Base-by-base conservation (phyloP, 2,113 vertebrate species). In the Antechinus stuartii region DNA sequence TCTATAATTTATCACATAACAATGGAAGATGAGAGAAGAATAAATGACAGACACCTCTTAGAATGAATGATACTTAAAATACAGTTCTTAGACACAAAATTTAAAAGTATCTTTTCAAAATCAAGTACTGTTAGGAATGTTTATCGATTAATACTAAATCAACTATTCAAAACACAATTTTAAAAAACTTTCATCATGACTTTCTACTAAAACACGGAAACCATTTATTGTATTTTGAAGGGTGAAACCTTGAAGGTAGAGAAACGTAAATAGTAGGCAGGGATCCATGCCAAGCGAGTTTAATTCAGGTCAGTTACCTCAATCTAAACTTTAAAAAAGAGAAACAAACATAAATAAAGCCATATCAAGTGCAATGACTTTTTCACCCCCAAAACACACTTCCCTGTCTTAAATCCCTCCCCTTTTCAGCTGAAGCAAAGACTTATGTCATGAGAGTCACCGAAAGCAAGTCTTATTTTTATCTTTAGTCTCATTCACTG, bases 1-100 rank as follows among this genome's bases (percentile, higher is more conserved):
- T 23, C n/a, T 42, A 97, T 96, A 97, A 91, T 95, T 97, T 42
- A 94, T 93, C 96, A 96, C 49, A 90, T 95, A 96, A 95, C 42
- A n/a, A 50, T 53, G 89, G 95, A 61, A 76, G 47, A 96, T 94
- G 92, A 96, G 93, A 97, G 91, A 55, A 95, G 91, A 92, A 96
- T 93, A 97, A 95, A 96, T 54, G 93, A 93, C 76, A 54, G 95
- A n/a, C 9, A 3, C 4, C 94, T 92, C 11, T 9, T 30, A 11
- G 94, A 97, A 95, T 55, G 26, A 92, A 52, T 90, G 49, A 27
- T 53, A 96, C 46, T 49, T 95, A 93, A 95, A n/a, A 90, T 30
- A 4, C 68, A 92, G 42, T 12, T 56, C 90, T 89, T 52, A 90
- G 25, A 92, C 56, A 92, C 94, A 61, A 50, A n/a, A 92, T 76